phyloP scores from a whole-genome alignment of 1,140 invertebrate genomes.

The Sitophilus oryzae region DNA sequence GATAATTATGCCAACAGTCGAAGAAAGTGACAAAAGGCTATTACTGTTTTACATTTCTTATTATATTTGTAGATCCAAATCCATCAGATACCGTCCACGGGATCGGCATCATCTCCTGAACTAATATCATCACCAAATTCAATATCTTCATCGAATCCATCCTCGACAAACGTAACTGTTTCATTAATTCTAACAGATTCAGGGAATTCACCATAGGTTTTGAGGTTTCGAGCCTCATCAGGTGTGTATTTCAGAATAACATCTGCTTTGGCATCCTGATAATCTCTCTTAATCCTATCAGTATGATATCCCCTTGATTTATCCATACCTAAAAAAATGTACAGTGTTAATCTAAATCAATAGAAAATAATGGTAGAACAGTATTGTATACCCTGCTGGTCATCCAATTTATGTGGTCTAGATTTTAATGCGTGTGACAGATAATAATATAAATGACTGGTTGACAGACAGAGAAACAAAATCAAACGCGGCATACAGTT shows the following conservation, averaged over 20 bases:
- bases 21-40: not conserved
- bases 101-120: slow-evolving; percentile 78
- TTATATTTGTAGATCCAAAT: not conserved
- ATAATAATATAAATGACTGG: no score
- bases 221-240: slow-evolving; percentile 97
- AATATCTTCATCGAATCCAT: slow-evolving; percentile 90
- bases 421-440: no score
- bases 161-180: slow-evolving; percentile 88
- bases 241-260: slow-evolving; percentile 99
- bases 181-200: slow-evolving; percentile 95
- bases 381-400: no score
- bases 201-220: slow-evolving; percentile 98
- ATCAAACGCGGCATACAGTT: no score
- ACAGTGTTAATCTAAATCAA: no score
- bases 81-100: slow-evolving; percentile 58
- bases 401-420: no score
- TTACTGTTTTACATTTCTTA: not conserved
- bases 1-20: not conserved
- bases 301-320: slow-evolving; percentile 96
- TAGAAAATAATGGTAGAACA: no score
- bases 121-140: slow-evolving; percentile 90
- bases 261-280: slow-evolving; percentile 99
- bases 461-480: no score
- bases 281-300: slow-evolving; percentile 94
- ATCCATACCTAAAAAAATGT: slow-evolving; percentile 80